Percentiles rank a stretch among this genome's conserved stretches.
Evolutionary conservation across 1,140 invertebrate genomes (phyloP).

Genomic region (Lethrus apterus): DNA sequence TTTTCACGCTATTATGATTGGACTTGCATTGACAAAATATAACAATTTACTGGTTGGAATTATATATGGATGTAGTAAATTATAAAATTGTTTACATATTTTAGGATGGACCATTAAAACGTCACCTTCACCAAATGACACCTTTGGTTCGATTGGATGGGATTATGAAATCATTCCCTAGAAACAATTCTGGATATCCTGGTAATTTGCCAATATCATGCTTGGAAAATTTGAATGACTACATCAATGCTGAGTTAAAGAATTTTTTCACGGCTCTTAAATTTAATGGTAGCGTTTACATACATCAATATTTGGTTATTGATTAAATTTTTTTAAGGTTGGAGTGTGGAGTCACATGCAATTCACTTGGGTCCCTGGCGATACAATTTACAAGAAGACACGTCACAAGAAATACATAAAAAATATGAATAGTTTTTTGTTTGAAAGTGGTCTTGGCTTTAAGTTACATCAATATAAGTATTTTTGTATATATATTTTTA

Average conservation of each 20-base stretch:
- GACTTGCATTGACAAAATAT: constrained; percentile 35
- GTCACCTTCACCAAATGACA: constrained; percentile 32
- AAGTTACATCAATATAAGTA: neutral
- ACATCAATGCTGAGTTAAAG: constrained; percentile 31
- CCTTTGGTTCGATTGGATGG: constrained; percentile 30
- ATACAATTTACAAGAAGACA: neutral
- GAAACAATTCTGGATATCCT: constrained; percentile 31
- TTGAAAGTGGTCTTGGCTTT: constrained; percentile 15
- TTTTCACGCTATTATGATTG: constrained; percentile 46
- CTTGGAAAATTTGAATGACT: constrained; percentile 41
- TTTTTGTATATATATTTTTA: neutral
- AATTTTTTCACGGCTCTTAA: constrained; percentile 40
- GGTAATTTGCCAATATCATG: constrained; percentile 41
- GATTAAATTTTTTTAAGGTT: constrained; percentile 41
- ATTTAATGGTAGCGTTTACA: constrained; percentile 45
- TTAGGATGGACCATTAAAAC: constrained; percentile 28
- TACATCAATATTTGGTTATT: constrained; percentile 30
- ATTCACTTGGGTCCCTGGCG: constrained; percentile 46
- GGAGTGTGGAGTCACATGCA: constrained; percentile 45
- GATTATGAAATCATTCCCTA: constrained; percentile 32
- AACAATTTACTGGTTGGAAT: constrained; percentile 31
- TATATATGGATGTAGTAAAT: constrained; percentile 13
- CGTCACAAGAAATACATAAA: neutral
- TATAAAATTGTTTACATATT: constrained; percentile 18
- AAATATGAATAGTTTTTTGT: neutral